These are phyloP conservation scores for Clarias pachynema DNA, from an alignment of 2,797 vertebrate species.

Conservation along the genomic window DNA sequence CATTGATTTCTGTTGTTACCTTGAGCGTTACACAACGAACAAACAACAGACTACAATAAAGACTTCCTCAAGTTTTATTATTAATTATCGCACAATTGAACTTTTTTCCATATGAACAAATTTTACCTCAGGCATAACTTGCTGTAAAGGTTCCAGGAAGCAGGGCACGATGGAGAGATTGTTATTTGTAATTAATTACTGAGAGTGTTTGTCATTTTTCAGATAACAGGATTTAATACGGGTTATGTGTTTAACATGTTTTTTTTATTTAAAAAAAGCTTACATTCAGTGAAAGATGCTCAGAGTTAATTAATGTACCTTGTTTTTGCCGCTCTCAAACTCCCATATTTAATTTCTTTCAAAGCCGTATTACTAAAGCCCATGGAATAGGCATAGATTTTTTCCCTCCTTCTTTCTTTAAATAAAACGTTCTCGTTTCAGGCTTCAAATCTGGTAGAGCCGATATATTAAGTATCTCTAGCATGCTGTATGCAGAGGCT, in stretches of 20 bases:
- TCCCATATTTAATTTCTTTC: constrained; percentile 30
- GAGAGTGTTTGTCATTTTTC: constrained; percentile 70
- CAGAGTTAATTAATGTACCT: constrained; percentile 52
- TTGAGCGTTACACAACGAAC: background rate
- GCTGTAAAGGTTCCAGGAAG: constrained; percentile 54
- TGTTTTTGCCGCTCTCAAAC: constrained; percentile 25
- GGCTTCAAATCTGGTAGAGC: background rate
- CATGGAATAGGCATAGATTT: background rate
- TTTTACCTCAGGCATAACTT: constrained; percentile 64
- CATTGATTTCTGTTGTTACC: constrained; percentile 19
- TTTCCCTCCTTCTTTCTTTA: background rate
- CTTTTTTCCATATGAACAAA: constrained; percentile 20
- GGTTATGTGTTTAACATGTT: constrained; percentile 49
- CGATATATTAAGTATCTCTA: background rate
- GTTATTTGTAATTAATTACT: constrained; percentile 62
- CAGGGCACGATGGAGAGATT: constrained; percentile 63
- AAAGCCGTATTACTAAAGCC: constrained; percentile 8
- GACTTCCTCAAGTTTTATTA: constrained; percentile 5
- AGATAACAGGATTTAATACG: constrained; percentile 71
- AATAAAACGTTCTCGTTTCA: background rate
- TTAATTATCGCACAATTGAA: constrained; percentile 25
- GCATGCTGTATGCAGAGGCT: background rate
- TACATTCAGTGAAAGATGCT: constrained; percentile 53
- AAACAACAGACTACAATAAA: background rate
- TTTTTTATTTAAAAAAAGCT: background rate